phyloP scores from a whole-genome alignment of 2,797 vertebrate genomes.

The Cyclura pinguis region DNA sequence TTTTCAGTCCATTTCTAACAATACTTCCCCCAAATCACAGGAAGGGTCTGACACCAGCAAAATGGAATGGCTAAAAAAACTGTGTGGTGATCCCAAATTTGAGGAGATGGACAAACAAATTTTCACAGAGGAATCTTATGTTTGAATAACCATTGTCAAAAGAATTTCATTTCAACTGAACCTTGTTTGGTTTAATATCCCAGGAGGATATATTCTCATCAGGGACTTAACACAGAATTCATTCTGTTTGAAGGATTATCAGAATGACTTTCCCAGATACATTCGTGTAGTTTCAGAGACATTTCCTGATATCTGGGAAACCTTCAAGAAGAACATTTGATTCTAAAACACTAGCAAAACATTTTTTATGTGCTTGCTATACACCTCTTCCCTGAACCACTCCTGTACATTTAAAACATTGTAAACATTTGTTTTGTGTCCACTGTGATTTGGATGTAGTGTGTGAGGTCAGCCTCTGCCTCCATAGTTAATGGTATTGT shows the following conservation, averaged over 20 bases:
- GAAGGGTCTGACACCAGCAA: conserved; percentile 81
- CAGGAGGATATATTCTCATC: conserved; percentile 49
- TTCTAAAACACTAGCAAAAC: conserved; percentile 56
- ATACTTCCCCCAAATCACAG: conserved; percentile 76
- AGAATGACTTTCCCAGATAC: conserved; percentile 37
- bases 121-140: conserved; percentile 86
- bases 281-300: conserved; percentile 30
- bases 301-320: conserved; percentile 36
- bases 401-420: conserved; percentile 50
- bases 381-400: conserved; percentile 36
- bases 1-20: conserved; percentile 75
- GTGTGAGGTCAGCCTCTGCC: conserved; percentile 67
- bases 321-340: conserved; percentile 32
- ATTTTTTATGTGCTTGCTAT: conserved; percentile 59
- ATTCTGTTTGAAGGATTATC: conserved; percentile 17
- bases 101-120: conserved; percentile 89
- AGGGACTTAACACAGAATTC: conserved; percentile 43
- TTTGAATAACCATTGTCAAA: conserved; percentile 73
- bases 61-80: conserved; percentile 82
- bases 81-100: conserved; percentile 83
- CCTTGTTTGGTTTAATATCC: conserved; percentile 66
- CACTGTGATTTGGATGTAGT: conserved; percentile 66
- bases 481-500: conserved; percentile 69
- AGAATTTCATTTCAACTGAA: conserved; percentile 49
- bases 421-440: conserved; percentile 62